Conservation (phyloP, 2,888 invertebrate species). For the Tetanocera ferruginea region DNA sequence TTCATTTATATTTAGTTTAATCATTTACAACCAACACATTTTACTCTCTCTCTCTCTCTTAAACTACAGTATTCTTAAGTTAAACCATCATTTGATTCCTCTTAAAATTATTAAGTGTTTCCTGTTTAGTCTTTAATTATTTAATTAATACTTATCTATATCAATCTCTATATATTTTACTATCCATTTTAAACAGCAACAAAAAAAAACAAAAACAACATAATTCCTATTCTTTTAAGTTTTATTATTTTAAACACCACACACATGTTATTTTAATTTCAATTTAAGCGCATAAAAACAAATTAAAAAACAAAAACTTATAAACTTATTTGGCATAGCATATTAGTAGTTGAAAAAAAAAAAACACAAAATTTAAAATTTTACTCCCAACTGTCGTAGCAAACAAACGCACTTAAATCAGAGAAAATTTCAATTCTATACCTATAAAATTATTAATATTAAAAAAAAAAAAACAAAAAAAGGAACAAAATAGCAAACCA, state of each 20-base stretch:
- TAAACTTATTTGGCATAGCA: neutral
- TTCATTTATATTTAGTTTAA: too few relatives aligned
- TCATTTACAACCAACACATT: too few relatives aligned
- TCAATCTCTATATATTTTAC: too few relatives aligned
- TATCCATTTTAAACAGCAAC: too few relatives aligned
- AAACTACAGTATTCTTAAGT: conserved; percentile 37
- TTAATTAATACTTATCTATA: neutral
- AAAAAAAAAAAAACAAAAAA: neutral
- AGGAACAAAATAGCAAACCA: conserved; percentile 42
- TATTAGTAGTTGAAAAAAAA: neutral
- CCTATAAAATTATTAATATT: conserved; percentile 3
- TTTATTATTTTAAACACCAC: conserved; percentile 1
- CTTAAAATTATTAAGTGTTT: conserved; percentile 21
- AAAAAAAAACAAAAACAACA: neutral
- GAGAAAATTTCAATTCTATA: conserved; percentile 9
- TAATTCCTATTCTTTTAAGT: conserved; percentile 21
- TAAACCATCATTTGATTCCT: conserved; percentile 27
- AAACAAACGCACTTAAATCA: conserved; percentile 20
- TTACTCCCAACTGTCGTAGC: conserved; percentile 17
- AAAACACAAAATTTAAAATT: conserved; percentile 15
- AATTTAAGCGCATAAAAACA: neutral
- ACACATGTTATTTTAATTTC: neutral
- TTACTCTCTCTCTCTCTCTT: too few relatives aligned
- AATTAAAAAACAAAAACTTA: neutral
- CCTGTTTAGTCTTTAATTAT: neutral